Evolutionary conservation across 2,113 vertebrate genomes (phyloP), one percentile per base, ranked within the genome.

Genomic region (Herpailurus yagouaroundi): DNA sequence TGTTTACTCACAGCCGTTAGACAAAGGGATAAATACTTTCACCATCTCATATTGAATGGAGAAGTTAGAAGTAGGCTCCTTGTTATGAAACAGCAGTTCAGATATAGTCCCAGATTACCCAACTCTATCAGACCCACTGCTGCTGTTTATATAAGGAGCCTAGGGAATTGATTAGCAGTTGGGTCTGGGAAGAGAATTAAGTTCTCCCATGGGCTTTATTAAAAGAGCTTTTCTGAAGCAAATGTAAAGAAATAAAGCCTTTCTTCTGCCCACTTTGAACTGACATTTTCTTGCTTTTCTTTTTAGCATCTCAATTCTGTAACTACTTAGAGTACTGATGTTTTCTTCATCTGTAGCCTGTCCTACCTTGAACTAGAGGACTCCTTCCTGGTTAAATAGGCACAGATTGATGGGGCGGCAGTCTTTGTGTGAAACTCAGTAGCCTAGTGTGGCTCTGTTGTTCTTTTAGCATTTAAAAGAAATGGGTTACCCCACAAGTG

Each of bases 121-220:
- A 82, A 23, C 81, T 87, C 90, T 91, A 57, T 90, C 7, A 9
- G 64, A 96, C 80, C 83, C 66, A 66, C 87, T 96, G 92, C 86
- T 94, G 81, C 96, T 96, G 92, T 95, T 96, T 97, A 96, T 96
- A 76, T 89, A 92, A 90, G 50, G 90, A 94, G 89, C 92, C 94
- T 71, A 79, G 97, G 98, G 97, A 97, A 97, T 95, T 98, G 97
- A 97, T 98, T 98, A 98, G 95, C 97, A 91, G 71, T 96, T 95
- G 81, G 81, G 89, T 91, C 95, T 98, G 90, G 92, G 25, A 98
- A 95, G 97, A 97, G 92, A 98, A 98, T 98, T 97, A 96, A 60
- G 80, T 97, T 97, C 93, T 97, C 98, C 97, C 97, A 91, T 2
- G 52, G 97, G 97, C 88, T 97, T 98, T 97, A 97, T 98, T 98